Base-by-base conservation (phyloP, 2,797 vertebrate genomes). In the Cyprinella venusta region DNA sequence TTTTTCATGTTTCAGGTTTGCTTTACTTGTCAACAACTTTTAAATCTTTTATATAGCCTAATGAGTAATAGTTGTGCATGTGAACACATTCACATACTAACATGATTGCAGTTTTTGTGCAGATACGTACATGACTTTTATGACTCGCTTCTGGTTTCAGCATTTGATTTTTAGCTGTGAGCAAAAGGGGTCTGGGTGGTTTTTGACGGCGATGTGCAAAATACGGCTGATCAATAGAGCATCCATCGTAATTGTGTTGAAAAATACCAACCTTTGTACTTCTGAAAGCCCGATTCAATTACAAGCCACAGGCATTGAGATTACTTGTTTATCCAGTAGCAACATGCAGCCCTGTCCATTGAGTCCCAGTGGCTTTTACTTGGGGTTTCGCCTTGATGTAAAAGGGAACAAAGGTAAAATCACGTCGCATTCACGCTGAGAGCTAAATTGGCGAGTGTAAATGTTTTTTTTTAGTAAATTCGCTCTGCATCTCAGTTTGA, bases 401-500 rank as follows among this genome's bases (percentile, higher is more conserved):
- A 63, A 63, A 69, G 65, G 61, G 56, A 65, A 65, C 67, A 79
- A 84, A 59, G 36, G 67, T 33, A 38, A 26, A 76, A 72, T 48
- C 61, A 30, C 26, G 1, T 30, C 76, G 30, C 50, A 70, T 50
- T 81, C 85, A 70, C 36, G 70, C 70, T 80, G 87, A 63, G 79
- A 86, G 71, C 59, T 67, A 84, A 79, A 80, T 84, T 82, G 82
- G 64, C 6, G 74, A 70, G 77, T 42, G 83, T 68, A 76, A 84
- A 85, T 81, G 81, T 77, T 81, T 88, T 70, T 63, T 70, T 63
- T 4, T 15, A 5, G n/a, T 54, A 26, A 63, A 84, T 80, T 64
- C 33, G 2, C 64, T 70, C n/a, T 42, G 65, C 61, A 54, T 82
- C 67, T 59, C 76, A 65, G 76, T 56, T 50, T 69, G 26, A 76